Evolutionary conservation across 1,140 invertebrate genomes (phyloP), one percentile per base, ranked within the genome.

Genomic region (Ooceraea biroi): DNA sequence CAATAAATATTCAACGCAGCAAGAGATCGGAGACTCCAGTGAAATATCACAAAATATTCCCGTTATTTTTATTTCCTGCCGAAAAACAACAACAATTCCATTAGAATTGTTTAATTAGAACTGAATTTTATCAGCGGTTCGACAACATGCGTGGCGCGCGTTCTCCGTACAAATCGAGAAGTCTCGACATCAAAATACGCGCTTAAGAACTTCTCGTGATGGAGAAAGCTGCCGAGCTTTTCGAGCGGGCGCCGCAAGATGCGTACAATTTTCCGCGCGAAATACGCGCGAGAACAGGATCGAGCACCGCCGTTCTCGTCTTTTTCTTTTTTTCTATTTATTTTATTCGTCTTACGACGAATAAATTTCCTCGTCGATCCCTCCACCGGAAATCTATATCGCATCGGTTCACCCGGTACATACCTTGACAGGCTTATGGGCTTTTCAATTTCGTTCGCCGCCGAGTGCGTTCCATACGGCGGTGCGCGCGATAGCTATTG

Each of bases 361-460:
- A 80, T 71, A 80, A 80, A 80, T 69, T 80, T 22, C 22, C 14
- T 5, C 36, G 50, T 22, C 65, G 63, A 78, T 78, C 44, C 0
- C 30, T 11, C 8, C 76, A 22, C 36, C 52, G 65, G 52, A 71
- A 69, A 80, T 80, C 22, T 65, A 36, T 69, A 80, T 80, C 65
- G 65, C 7, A 44, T 52, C 52, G 52, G 36, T 44, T 80, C 74
- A 71, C 74, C 68, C 74, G 60, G 80, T 85, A 76, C 25, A 63
- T 57, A 77, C 73, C 7, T 60, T 50, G 74, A 27, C 71, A 82
- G 69, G 65, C 76, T 87, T 85, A 87, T 77, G 72, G 82, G 84
- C 76, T 82, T 88, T 88, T 77, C 87, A 84, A 88, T 88, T 88
- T 82, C 57, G 77, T 71, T 85, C 58, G 25, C 48, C 27, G 65